Evolutionary conservation across 2,888 invertebrate species (phyloP), one percentile per base, ranked within the genome.

Genomic region (Drosophila algonquin): DNA sequence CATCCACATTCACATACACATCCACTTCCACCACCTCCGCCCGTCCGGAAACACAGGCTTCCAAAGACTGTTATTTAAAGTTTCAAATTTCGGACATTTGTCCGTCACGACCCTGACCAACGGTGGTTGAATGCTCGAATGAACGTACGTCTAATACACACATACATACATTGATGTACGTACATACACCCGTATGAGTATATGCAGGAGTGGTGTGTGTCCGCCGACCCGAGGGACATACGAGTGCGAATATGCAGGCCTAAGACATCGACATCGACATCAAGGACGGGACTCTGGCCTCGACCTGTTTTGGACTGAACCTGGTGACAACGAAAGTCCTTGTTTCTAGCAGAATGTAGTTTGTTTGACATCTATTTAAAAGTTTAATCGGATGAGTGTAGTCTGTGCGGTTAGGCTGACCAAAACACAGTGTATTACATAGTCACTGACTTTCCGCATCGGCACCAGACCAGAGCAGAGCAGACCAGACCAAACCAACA

Each of bases 351-450:
- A 63, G 83, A 80, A 78, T 82, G 86, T 89, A 86, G 85, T 86
- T 89, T 87, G 86, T 87, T 87, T 87, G 86, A 87, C 86, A 87
- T 89, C 89, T 89, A 87, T 87, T 87, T 89, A 89, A 87, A 87
- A 87, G 86, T 87, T 87, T 89, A 89, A 87, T 89, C 89, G 86
- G 89, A 89, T 87, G 86, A 87, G 88, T 82, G 86, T 89, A 89
- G 89, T 87, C 85, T 73, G 78, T 89, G 89, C 85, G 85, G 85
- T 86, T 87, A 89, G 89, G 81, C 85, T 81, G 89, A 85, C 89
- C 89, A 81, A 75, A 82, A 82, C 82, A 82, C 75, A 57, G 82
- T 82, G 82, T 82, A 85, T 81, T 77, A 82, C 82, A 82, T 80
- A 75, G 86, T 86, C 88, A 84, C 80, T 86, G 88, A 86, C 77